Evolutionary conservation across 2,888 invertebrate species (phyloP).

Genomic region (Nezara viridula): DNA sequence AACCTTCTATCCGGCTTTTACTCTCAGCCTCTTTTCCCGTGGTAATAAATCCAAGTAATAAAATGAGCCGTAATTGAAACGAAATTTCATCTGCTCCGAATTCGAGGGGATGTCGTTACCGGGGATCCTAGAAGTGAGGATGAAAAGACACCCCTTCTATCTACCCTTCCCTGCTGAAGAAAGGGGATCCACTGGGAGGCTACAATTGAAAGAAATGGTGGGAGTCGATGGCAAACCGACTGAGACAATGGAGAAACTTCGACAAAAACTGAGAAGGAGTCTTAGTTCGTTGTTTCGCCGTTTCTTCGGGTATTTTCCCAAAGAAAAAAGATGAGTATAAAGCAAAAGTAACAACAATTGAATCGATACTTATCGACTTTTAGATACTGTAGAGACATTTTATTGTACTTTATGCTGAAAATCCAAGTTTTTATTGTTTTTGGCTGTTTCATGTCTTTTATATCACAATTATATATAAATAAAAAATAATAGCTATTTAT

Average conservation of each 20-base stretch:
- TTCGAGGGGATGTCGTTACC: not conserved
- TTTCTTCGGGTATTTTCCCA: not conserved
- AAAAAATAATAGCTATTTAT: too few species aligned
- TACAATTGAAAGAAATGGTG: slow-evolving; percentile 21
- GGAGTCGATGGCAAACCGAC: slow-evolving; percentile 19
- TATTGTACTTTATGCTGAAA: not conserved
- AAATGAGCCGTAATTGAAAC: not conserved
- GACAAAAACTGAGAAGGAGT: not conserved
- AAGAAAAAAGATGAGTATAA: not conserved
- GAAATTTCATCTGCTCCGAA: not conserved
- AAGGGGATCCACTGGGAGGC: not conserved
- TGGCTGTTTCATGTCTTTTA: not conserved
- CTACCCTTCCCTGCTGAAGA: not conserved
- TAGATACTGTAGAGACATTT: not conserved
- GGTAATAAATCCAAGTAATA: not conserved
- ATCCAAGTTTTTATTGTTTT: not conserved
- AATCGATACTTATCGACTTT: not conserved
- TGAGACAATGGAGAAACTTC: slow-evolving; percentile 13
- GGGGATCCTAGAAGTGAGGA: not conserved
- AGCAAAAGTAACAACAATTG: not conserved
- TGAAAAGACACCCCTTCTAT: not conserved
- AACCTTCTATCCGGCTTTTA: not conserved
- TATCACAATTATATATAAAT: not conserved
- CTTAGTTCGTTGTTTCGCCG: slow-evolving; percentile 21
- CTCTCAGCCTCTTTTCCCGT: not conserved